phyloP scores from a whole-genome alignment of 2,113 vertebrate species.

The Onychostoma macrolepis region DNA sequence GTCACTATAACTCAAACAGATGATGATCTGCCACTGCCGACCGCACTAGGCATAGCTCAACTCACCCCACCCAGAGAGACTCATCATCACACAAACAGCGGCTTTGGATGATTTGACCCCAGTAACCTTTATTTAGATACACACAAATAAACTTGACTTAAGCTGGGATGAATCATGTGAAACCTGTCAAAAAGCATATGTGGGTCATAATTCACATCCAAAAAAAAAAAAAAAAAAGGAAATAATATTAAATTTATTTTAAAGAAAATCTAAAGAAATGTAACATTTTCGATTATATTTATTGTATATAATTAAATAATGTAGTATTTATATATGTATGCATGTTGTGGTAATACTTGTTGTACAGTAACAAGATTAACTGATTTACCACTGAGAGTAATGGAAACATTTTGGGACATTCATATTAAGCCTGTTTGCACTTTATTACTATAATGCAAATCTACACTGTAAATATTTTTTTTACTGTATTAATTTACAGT shows the following conservation, averaged over 20 bases:
- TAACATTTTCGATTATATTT: neutral
- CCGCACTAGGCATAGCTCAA: constrained; percentile 21
- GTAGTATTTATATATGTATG: neutral
- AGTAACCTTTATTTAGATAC: constrained; percentile 32
- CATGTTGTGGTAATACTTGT: neutral
- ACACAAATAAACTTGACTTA: constrained; percentile 56
- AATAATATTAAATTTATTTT: neutral
- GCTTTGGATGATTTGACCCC: constrained; percentile 6
- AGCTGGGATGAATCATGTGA: neutral
- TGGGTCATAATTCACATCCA: neutral
- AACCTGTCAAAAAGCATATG: neutral
- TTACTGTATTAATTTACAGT: no score
- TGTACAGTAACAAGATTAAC: neutral
- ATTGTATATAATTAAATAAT: neutral
- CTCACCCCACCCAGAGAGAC: constrained; percentile 29
- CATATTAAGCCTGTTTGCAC: neutral
- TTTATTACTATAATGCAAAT: neutral
- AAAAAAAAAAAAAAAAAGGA: neutral
- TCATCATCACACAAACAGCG: constrained; percentile 31
- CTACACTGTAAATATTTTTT: no score
- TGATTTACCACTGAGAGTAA: neutral
- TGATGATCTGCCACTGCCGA: neutral
- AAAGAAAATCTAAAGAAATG: neutral
- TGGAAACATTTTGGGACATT: neutral
- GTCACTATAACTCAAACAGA: constrained; percentile 27